phyloP scores from a whole-genome alignment of 2,888 invertebrate species.

The Nasonovia ribisnigri region DNA sequence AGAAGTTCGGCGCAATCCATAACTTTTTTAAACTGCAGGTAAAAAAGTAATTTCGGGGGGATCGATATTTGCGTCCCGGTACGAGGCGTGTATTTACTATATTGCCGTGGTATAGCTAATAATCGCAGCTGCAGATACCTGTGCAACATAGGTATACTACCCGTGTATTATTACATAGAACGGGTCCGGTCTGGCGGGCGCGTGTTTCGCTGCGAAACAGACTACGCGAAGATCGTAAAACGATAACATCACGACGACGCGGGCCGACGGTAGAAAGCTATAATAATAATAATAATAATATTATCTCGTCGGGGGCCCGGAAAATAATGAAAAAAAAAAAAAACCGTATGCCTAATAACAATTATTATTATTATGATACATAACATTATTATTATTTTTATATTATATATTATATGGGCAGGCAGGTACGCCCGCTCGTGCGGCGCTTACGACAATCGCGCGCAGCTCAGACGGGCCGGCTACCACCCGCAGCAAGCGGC shows the following conservation, averaged over 20 bases:
- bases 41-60: too few species aligned
- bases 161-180: background rate
- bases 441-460: background rate
- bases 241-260: background rate
- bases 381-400: background rate
- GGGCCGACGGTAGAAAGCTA: background rate
- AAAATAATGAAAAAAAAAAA: background rate
- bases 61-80: too few species aligned
- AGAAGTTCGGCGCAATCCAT: too few species aligned
- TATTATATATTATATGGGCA: background rate
- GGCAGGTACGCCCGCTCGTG: background rate
- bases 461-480: background rate
- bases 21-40: too few species aligned
- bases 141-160: background rate
- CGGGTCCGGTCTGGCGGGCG: background rate
- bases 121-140: too few species aligned
- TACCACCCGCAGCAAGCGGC: slow-evolving; percentile 27
- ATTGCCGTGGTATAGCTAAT: too few species aligned
- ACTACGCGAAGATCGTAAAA: background rate
- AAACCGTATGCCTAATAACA: background rate
- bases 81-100: too few species aligned
- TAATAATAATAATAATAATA: too few species aligned
- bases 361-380: background rate
- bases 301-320: background rate
- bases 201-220: background rate